Evolutionary conservation across 2,113 vertebrate genomes (phyloP).

Genomic region (Drymodes brunneopygia): DNA sequence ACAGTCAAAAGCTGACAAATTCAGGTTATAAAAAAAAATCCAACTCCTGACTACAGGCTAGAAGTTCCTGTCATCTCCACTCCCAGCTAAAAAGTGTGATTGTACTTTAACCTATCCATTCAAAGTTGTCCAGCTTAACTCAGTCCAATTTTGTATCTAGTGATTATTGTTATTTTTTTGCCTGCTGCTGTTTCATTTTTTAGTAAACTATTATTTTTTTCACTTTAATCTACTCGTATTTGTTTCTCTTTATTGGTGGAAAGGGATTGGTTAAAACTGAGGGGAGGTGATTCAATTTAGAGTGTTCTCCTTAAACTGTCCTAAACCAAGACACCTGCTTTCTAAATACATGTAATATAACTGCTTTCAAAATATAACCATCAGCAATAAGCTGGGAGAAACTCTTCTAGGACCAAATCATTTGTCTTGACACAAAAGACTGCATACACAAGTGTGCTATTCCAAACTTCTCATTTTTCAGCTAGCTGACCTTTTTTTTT

Average conservation of each 20-base stretch:
- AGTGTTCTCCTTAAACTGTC: background rate
- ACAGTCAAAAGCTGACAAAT: background rate
- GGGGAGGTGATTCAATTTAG: background rate
- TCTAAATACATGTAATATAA: background rate
- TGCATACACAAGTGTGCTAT: rapidly evolving
- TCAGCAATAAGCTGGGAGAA: background rate
- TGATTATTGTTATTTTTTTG: background rate
- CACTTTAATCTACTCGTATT: background rate
- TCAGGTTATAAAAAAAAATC: background rate
- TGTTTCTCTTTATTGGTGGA: background rate
- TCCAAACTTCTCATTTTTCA: background rate
- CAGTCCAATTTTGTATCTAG: background rate
- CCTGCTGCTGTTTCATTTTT: background rate
- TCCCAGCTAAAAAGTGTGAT: background rate
- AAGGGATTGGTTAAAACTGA: background rate
- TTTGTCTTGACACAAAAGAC: background rate
- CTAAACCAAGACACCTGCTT: background rate
- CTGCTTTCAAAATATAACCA: background rate
- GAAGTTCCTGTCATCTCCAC: background rate
- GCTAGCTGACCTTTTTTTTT: background rate
- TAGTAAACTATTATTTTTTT: background rate
- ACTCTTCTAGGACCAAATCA: background rate
- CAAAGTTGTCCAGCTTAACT: background rate
- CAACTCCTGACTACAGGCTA: background rate
- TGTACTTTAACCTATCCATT: background rate